phyloP scores from a whole-genome alignment of 2,113 vertebrate species.

The Hemibagrus wyckioides region DNA sequence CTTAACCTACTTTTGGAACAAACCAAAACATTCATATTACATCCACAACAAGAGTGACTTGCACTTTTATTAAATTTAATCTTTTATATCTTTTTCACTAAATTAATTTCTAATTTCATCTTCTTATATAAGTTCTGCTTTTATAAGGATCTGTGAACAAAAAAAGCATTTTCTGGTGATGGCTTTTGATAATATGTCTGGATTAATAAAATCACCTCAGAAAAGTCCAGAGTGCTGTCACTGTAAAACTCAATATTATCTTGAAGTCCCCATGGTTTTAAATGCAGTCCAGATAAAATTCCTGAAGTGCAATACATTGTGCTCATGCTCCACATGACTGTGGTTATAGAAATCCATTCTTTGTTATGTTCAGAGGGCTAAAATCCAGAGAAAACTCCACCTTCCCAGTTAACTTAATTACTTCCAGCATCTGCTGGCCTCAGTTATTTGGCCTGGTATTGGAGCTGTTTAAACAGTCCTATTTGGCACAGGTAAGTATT shows the following conservation, averaged over 20 bases:
- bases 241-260: slow-evolving; percentile 36
- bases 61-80: not conserved
- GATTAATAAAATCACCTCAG: slow-evolving; percentile 47
- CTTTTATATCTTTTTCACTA: not conserved
- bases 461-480: slow-evolving; percentile 38
- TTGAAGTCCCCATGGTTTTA: slow-evolving; percentile 55
- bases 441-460: slow-evolving; percentile 30
- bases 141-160: not conserved
- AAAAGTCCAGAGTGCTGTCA: slow-evolving; percentile 23
- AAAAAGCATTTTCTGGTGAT: not conserved
- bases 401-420: slow-evolving; percentile 59
- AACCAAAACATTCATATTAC: slow-evolving; percentile 17
- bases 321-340: not conserved
- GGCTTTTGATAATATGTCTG: not conserved
- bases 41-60: not conserved
- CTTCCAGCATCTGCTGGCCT: slow-evolving; percentile 38
- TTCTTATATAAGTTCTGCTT: not conserved
- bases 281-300: slow-evolving; percentile 53
- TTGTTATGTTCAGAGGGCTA: not conserved
- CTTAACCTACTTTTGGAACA: slow-evolving; percentile 53
- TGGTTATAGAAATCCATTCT: slow-evolving; percentile 9
- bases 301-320: slow-evolving; percentile 57
- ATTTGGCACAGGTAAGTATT: slow-evolving; percentile 31
- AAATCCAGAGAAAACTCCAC: slow-evolving; percentile 38
- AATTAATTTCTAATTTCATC: not conserved